Evolutionary conservation across 2,888 invertebrate genomes (phyloP), one percentile per base, ranked within the genome.

Genomic region (Athalia cordata): DNA sequence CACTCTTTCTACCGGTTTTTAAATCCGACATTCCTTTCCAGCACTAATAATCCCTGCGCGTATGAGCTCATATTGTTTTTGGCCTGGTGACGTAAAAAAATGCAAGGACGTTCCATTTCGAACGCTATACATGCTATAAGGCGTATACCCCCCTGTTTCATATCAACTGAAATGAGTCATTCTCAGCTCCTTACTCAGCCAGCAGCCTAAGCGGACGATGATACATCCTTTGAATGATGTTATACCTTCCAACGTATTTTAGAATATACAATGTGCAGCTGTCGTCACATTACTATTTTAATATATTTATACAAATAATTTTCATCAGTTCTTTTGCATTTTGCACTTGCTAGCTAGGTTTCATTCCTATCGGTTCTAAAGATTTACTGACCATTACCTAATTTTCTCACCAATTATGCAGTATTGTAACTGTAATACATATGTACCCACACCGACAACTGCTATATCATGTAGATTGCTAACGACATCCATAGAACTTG

Each of bases 51-150:
- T n/a, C 7, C 3, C 9, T 1, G 5, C 59, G 7, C 4, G 29
- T 62, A 62, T 78, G 78, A 72, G 50, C 78, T 78, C 78, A 78
- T 72, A 59, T 59, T 50, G 62, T 62, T 64, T 78, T 72, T 78
- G 68, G 70, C 52, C 43, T 15, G 78, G 55, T 78, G 78, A 78
- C 72, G 78, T 47, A 52, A 78, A 78, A 45, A 75, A 57, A 13
- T 72, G 50, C 78, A 70, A 78, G 78, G 78, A 57, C 72, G 52
- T 64, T 61, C 68, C 66, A 49, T 50, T 77, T 59, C 43, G 15
- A 13, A 50, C 57, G 13, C 5, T n/a, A 67, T 43, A 11, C 7
- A 29, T 43, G 45, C 29, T 15, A 47, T 59, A 70, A 8, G 15
- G 45, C 47, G 52, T 8, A 45, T 11, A 15, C 7, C 50, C 9